A percentile compares a stretch with the other conserved stretches of the same genome.
Conservation (phyloP, 1,140 invertebrate species). For the Littorina saxatilis region DNA sequence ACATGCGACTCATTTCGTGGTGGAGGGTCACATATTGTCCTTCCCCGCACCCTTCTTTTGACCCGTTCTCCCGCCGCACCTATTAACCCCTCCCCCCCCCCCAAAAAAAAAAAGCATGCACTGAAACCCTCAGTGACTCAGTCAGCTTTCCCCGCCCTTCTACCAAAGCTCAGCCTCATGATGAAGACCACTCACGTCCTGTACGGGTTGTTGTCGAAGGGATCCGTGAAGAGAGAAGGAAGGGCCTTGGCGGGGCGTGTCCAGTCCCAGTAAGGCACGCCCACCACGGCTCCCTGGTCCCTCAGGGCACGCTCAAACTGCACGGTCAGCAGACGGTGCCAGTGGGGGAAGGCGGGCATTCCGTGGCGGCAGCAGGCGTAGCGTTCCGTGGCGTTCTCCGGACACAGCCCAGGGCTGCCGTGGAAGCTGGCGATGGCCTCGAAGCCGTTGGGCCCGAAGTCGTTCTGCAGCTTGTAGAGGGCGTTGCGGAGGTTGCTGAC, state of each 20-base stretch:
- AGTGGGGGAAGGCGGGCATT: slow-evolving; percentile 54
- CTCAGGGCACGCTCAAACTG: slow-evolving; percentile 46
- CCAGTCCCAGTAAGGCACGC: slow-evolving; percentile 53
- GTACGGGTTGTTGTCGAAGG: slow-evolving; percentile 40
- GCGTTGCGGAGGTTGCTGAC: slow-evolving; percentile 40
- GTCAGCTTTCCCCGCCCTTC: slow-evolving; percentile 33
- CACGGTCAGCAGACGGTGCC: slow-evolving; percentile 51
- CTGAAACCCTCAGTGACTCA: slow-evolving; percentile 42
- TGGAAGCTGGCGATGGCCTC: slow-evolving; percentile 51
- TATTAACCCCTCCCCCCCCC: too few species aligned
- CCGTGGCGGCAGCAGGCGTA: slow-evolving; percentile 49
- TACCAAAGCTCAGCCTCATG: not conserved
- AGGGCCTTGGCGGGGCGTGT: slow-evolving; percentile 30
- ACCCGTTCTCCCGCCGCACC: too few species aligned
- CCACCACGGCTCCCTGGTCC: slow-evolving; percentile 39
- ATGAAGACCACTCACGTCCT: not conserved
- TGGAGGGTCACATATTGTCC: too few species aligned
- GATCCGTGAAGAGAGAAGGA: slow-evolving; percentile 34
- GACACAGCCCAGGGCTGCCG: slow-evolving; percentile 43
- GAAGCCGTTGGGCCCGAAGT: slow-evolving; percentile 42
- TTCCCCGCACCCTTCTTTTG: too few species aligned
- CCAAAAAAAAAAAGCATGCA: slow-evolving; percentile 23
- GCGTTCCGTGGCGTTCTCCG: slow-evolving; percentile 25
- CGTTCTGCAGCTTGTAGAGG: slow-evolving; percentile 46
- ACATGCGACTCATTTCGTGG: too few species aligned